These are phyloP conservation scores for Eueremaeus valkanovi DNA, from an alignment of 2,888 invertebrate genomes.

Conservation along the genomic window DNA sequence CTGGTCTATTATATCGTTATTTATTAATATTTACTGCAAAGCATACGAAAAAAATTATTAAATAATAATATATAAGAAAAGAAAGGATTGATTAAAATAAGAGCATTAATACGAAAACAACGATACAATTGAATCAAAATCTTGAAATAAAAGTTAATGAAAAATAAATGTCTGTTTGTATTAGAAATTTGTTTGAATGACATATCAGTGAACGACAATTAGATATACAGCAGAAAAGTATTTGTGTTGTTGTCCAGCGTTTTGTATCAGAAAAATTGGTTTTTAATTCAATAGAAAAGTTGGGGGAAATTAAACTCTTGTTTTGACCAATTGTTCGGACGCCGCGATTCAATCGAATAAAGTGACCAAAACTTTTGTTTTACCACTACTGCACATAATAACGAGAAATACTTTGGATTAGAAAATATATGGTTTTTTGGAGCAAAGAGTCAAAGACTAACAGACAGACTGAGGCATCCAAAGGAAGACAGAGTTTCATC, in stretches of 20 bases:
- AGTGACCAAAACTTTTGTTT: not conserved
- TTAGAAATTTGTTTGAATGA: not conserved
- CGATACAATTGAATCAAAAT: too few relatives aligned
- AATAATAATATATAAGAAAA: too few relatives aligned
- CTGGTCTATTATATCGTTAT: too few relatives aligned
- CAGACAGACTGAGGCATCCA: not conserved
- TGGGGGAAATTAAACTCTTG: not conserved
- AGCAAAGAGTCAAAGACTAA: not conserved
- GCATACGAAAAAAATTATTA: too few relatives aligned
- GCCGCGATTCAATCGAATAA: not conserved
- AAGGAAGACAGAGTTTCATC: not conserved
- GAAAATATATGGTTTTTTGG: not conserved
- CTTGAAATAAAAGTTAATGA: too few relatives aligned
- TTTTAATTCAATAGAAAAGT: slow-evolving; percentile 6
- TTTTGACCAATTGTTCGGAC: not conserved
- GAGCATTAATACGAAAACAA: too few relatives aligned
- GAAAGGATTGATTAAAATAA: too few relatives aligned
- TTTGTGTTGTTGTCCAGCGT: not conserved
- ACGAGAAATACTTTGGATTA: not conserved
- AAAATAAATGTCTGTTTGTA: not conserved
- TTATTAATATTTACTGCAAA: too few relatives aligned
- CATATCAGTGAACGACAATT: not conserved
- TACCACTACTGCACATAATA: not conserved
- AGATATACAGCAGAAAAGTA: not conserved
- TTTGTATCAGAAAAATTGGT: not conserved